These are phyloP conservation scores for Brachypodius melanocephalos DNA, from an alignment of 2,113 vertebrate species.

Conservation along the genomic window DNA sequence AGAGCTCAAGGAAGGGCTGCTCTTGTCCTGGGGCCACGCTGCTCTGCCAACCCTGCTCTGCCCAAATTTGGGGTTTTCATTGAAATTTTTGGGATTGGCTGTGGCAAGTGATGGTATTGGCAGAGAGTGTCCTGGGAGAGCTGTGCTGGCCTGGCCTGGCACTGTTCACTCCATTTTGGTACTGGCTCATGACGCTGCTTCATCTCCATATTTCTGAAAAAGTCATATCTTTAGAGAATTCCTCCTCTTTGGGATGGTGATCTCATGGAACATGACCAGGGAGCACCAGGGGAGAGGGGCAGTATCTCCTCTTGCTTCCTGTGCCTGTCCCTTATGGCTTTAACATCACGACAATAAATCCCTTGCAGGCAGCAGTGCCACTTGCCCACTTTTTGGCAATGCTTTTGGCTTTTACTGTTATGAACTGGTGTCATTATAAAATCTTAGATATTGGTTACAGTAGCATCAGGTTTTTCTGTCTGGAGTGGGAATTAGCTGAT, in stretches of 20 bases:
- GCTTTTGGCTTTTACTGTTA: neutral
- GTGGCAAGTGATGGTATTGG: neutral
- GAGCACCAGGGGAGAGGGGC: neutral
- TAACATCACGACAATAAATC: neutral
- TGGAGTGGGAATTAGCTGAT: neutral
- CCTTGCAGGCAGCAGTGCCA: neutral
- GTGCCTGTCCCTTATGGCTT: neutral
- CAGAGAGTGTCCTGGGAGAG: neutral
- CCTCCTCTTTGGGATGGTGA: neutral
- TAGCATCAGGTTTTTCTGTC: neutral
- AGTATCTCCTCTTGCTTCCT: neutral
- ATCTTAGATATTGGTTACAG: neutral
- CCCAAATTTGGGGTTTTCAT: neutral
- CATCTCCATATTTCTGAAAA: neutral
- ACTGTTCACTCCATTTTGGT: neutral
- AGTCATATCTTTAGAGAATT: neutral
- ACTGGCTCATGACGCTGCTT: rapidly evolving
- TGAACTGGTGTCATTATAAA: neutral
- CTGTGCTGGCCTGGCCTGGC: neutral
- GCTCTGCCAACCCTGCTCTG: neutral
- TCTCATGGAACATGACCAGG: neutral
- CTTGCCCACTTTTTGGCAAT: neutral
- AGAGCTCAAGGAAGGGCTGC: neutral
- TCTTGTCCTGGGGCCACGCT: neutral
- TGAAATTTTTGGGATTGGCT: neutral